Evolutionary conservation across 2,797 vertebrate genomes (phyloP), one percentile per base, ranked within the genome.

Genomic region (Nyctalus aviator): DNA sequence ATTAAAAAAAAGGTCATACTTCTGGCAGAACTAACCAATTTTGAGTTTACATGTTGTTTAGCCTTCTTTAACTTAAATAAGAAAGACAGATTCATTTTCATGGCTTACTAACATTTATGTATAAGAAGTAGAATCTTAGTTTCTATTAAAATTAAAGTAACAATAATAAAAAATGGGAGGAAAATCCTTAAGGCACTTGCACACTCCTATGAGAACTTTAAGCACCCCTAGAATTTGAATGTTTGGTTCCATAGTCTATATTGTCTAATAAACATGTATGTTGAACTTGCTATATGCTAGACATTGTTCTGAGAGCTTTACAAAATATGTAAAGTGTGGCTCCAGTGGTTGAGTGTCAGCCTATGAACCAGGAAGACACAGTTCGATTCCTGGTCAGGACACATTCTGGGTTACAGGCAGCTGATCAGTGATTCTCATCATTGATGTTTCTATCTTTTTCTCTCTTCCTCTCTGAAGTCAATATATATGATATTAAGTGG

Each of bases 141-240:
- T 62, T 95, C 14, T 30, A 15, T 64, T 93, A 37, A 91, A 92
- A 95, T 32, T 90, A 66, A 83, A 84, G 25, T 85, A 90, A 32
- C n/a, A 23, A 83, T 79, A 77, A 76, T 62, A 82, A 69, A 48
- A 88, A 88, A 53, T 71, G 6, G 17, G 35, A 69, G n/a, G 69
- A 87, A 84, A 87, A 93, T 41, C 20, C 5, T 20, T 84, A 77
- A 87, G 55, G 57, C 10, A 64, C 20, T 46, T 85, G 32, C 9
- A 53, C 2, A 57, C 23, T 35, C 75, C 15, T 72, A 73, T 72
- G 44, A 90, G 62, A 93, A 84, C 9, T 25, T 66, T 79, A 62
- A 62, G 25, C 35, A 46, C 9, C 68, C 35, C 14, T 69, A 55
- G 44, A 85, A 85, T 94, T 72, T 81, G 62, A 75, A 50, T 77